Base-by-base conservation (phyloP, 2,113 vertebrate species). In the Stercorarius parasiticus region DNA sequence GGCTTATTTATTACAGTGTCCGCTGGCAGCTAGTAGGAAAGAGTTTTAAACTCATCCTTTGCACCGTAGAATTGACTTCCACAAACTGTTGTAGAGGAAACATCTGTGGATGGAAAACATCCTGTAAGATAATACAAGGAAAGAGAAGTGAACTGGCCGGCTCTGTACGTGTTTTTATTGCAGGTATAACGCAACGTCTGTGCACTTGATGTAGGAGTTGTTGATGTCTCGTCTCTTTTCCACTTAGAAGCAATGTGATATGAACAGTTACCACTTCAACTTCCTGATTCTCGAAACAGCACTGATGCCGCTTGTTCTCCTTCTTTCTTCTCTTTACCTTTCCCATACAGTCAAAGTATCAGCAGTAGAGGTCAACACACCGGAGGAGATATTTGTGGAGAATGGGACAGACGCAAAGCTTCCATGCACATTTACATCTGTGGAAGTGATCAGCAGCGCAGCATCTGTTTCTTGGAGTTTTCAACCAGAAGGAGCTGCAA, bases 401-500 rank as follows among this genome's bases (percentile, higher is more conserved):
- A 99, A 99, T 50, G 99, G 99, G 64, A 99, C 99, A 5, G 97
- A 98, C 1, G 99, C 98, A 8, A 97, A 97, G 83, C 98, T 99
- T 9, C 96, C 97, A 0, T 99, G 99, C 97, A 99, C 97, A 1
- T 99, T 99, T 82, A 98, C 98, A 32, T 99, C 99, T 5, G 94
- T 80, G 2, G 97, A 99, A 17, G 98, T 98, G 45, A 98, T 99
- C 56, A 98, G 98, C 93, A 98, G 96, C 4, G 16, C n/a, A 47
- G 98, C 98, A 5, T 94, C 98, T 0, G 98, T 99, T 38, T 97
- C 98, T 43, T 99, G 99, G 99, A 98, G 90, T 53, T 99, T 99
- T 77, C 98, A 98, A 67, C 98, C 98, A 3, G 98, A 97, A 71
- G 98, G 98, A 83, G 97, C 98, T 0, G 92, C 96, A 43, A 90